These are phyloP conservation scores for Aphodius granarius DNA, from an alignment of 2,888 invertebrate genomes.

Conservation along the genomic window DNA sequence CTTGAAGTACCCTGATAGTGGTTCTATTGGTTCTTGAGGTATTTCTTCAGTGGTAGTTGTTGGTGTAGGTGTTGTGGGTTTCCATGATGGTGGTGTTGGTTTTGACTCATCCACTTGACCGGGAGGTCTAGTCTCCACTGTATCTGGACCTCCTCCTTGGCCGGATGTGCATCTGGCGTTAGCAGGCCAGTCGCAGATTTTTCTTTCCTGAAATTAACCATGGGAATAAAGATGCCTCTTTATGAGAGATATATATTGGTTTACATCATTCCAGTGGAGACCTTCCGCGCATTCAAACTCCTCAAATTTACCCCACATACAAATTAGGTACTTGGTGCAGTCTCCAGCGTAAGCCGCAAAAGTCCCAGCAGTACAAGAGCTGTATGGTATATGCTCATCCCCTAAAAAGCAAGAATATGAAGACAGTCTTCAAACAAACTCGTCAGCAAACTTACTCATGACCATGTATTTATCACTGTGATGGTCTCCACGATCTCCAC, in stretches of 20 bases:
- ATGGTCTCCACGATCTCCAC: constrained; percentile 48
- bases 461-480: constrained; percentile 26
- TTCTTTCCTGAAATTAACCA: constrained; percentile 54
- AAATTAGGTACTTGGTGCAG: constrained; percentile 74
- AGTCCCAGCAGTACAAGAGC: constrained; percentile 64
- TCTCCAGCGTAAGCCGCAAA: constrained; percentile 68
- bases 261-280: constrained; percentile 73
- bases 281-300: constrained; percentile 71
- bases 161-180: constrained; percentile 61
- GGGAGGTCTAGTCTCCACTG: constrained; percentile 20
- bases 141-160: constrained; percentile 20
- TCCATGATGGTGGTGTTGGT: constrained; percentile 20
- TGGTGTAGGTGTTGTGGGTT: constrained; percentile 34
- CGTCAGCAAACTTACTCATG: constrained; percentile 24
- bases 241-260: constrained; percentile 25
- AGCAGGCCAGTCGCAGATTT: constrained; percentile 74
- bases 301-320: constrained; percentile 77
- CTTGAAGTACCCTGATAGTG: constrained; percentile 70
- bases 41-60: constrained; percentile 48
- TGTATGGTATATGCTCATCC: constrained; percentile 51
- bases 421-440: too few species aligned
- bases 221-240: neutral
- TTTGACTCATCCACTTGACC: constrained; percentile 21
- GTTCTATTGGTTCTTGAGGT: constrained; percentile 55
- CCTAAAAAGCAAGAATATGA: too few species aligned